These are phyloP conservation scores for Zaprionus tsacasi DNA, from an alignment of 1,140 invertebrate species.

Conservation along the genomic window DNA sequence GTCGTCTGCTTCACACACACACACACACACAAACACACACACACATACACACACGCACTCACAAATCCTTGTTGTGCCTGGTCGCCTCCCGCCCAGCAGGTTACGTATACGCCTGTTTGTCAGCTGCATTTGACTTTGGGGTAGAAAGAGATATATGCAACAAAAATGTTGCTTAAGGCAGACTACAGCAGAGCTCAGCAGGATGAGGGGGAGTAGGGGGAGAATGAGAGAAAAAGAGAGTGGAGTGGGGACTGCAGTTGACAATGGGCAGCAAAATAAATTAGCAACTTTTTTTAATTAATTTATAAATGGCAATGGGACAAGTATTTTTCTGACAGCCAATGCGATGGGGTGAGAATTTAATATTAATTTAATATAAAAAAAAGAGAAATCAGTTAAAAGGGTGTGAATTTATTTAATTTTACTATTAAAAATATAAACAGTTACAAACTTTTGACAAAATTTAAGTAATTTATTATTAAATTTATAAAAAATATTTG, in stretches of 20 bases:
- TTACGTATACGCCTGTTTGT: conserved; percentile 34
- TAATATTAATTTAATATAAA: neutral
- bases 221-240: neutral
- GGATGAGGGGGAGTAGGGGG: too few relatives aligned
- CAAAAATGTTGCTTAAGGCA: conserved; percentile 48
- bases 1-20: conserved; percentile 41
- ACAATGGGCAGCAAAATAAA: conserved; percentile 18
- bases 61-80: conserved; percentile 8
- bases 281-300: conserved; percentile 53
- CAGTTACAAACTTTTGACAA: too few relatives aligned
- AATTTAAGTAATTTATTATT: too few relatives aligned
- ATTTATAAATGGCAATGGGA: conserved; percentile 14
- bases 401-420: neutral
- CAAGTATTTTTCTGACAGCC: conserved; percentile 14
- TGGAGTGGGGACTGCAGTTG: neutral
- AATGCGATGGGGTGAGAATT: neutral
- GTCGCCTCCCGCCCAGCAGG: neutral
- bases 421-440: neutral
- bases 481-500: too few relatives aligned
- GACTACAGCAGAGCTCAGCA: neutral
- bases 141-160: conserved; percentile 33
- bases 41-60: neutral
- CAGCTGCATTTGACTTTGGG: conserved; percentile 53
- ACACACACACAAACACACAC: neutral
- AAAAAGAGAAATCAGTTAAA: neutral